Conservation (phyloP, 2,113 vertebrate species). For the Callaeas wilsoni region DNA sequence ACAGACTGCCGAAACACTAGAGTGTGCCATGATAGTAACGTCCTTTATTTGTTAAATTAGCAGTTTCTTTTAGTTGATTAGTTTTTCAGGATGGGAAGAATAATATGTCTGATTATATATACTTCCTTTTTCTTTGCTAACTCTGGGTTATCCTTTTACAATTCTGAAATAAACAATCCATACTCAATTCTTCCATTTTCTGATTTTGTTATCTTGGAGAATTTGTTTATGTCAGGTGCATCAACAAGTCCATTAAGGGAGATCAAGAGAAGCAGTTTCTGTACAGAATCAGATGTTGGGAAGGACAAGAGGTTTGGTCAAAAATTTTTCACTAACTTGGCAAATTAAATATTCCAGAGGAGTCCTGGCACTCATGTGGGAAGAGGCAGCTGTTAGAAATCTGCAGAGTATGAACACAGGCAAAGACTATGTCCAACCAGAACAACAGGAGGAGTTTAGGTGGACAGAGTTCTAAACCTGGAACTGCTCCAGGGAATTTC, state of each 20-base stretch:
- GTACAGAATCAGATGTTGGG: background rate
- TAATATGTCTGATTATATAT: too few species aligned
- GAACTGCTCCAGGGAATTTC: background rate
- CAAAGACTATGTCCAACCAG: background rate
- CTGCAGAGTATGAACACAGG: accelerated
- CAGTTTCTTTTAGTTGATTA: background rate
- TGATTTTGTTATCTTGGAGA: background rate
- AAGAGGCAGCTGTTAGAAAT: background rate
- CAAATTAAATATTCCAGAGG: background rate
- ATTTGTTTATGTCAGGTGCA: background rate
- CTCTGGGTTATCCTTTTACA: background rate
- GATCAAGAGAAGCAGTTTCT: background rate
- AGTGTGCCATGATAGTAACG: background rate
- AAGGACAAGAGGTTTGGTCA: background rate
- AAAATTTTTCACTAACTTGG: background rate
- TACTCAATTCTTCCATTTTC: background rate
- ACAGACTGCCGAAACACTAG: background rate
- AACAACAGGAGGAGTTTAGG: background rate
- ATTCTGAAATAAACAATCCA: background rate
- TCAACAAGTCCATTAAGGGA: background rate
- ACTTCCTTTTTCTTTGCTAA: background rate
- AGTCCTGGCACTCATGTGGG: background rate
- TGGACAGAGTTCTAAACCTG: background rate
- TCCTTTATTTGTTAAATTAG: background rate
- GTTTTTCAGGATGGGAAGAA: background rate